These are phyloP conservation scores for Chrysolina americana DNA, from an alignment of 2,888 invertebrate species.

Conservation along the genomic window DNA sequence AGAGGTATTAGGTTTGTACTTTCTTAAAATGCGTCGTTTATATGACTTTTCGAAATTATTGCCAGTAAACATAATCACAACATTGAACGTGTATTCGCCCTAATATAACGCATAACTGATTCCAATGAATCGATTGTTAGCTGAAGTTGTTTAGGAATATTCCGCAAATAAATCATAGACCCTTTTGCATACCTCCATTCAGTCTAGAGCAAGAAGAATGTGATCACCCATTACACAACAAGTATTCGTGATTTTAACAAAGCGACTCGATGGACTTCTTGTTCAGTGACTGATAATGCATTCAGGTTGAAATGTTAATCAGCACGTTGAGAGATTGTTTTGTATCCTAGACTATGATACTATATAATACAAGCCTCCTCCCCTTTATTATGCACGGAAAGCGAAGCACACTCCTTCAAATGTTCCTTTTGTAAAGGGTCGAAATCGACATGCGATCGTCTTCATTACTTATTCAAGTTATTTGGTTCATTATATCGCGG, in stretches of 20 bases:
- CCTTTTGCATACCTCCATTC: too few relatives aligned
- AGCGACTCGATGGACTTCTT: neutral
- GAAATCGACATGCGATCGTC: conserved; percentile 58
- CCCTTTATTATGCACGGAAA: conserved; percentile 10
- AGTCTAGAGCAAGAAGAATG: too few relatives aligned
- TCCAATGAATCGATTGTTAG: too few relatives aligned
- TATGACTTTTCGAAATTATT: too few relatives aligned
- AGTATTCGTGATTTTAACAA: neutral
- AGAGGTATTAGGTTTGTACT: too few relatives aligned
- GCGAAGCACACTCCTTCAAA: conserved; percentile 25
- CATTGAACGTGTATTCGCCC: too few relatives aligned
- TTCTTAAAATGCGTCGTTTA: too few relatives aligned
- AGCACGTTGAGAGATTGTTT: conserved; percentile 15
- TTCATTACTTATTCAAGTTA: conserved; percentile 58
- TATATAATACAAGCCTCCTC: conserved; percentile 11
- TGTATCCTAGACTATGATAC: conserved; percentile 17
- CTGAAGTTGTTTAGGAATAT: too few relatives aligned
- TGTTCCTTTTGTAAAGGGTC: conserved; percentile 43
- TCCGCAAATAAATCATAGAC: too few relatives aligned
- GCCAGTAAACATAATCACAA: too few relatives aligned
- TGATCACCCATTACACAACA: too few relatives aligned
- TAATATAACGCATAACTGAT: too few relatives aligned
- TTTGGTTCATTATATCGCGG: conserved; percentile 55
- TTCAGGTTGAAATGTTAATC: conserved; percentile 11
- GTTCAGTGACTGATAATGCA: neutral